Base-by-base conservation (phyloP, 2,797 vertebrate genomes). In the Rhadinocentrus ornatus region DNA sequence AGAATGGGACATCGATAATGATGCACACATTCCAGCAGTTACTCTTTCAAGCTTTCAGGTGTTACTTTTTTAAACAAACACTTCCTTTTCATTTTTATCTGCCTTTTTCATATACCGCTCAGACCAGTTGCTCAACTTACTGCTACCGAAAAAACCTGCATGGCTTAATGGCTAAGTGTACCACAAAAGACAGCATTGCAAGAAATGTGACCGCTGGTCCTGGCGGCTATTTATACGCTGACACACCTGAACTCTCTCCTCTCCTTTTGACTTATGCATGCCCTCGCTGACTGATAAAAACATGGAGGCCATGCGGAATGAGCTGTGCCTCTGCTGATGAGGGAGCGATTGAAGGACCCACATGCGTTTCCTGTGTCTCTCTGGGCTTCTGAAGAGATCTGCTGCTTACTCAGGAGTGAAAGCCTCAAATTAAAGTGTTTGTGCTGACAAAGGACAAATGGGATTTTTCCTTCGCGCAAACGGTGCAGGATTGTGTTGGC, bases 391-490 rank as follows among this genome's bases (percentile, higher is more conserved):
- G 94, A 92, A 93, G 92, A 95, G 93, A 92, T 93, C 93, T 91
- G 69, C 92, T 96, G 96, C 97, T 97, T 97, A 96, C 95, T 97
- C 96, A 97, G 96, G 95, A 97, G 94, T 95, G 95, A 96, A 96
- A 96, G 93, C 94, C 94, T 97, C 95, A 96, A 95, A 97, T 97
- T 97, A 96, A 95, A 96, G 93, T 95, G 95, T 96, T 98, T 96
- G 92, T 97, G 97, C 97, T 98, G 97, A 99, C 96, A 96, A 96
- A 96, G 96, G 95, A 94, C 94, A 95, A 97, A 96, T 95, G 92
- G 93, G 94, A 96, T 94, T 96, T 89, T 91, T 75, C 83, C 83
- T 89, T 96, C 93, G 91, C 93, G 96, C 96, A 94, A 96, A 94
- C 94, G 85, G 89, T 95, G 97, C 96, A 97, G 91, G 96, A 97